phyloP scores from a whole-genome alignment of 1,140 invertebrate species.

The Diorhabda carinulata region DNA sequence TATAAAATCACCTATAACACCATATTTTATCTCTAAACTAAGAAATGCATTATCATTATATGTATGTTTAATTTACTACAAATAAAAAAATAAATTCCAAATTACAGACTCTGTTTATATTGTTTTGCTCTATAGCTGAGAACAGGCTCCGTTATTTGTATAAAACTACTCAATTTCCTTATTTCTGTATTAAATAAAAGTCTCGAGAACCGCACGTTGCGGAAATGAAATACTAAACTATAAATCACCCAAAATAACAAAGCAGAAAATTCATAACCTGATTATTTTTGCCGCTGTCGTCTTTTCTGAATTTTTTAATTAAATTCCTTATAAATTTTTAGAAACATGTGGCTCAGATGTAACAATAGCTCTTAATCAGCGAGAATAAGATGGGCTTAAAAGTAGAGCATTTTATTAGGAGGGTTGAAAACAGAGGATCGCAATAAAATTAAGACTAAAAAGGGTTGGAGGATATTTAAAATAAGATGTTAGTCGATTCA shows the following conservation, averaged over 20 bases:
- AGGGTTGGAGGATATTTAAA: neutral
- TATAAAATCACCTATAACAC: too few relatives aligned
- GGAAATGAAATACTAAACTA: too few relatives aligned
- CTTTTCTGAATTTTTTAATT: constrained; percentile 1
- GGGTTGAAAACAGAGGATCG: neutral
- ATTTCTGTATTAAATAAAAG: too few relatives aligned
- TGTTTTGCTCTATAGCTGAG: too few relatives aligned
- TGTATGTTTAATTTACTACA: too few relatives aligned
- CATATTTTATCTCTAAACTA: too few relatives aligned
- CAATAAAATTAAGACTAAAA: constrained; percentile 3
- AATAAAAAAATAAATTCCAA: too few relatives aligned
- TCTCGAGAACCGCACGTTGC: too few relatives aligned
- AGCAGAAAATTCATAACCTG: neutral
- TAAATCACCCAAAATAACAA: neutral
- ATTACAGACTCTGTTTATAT: too few relatives aligned
- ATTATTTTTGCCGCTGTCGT: neutral
- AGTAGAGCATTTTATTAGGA: neutral
- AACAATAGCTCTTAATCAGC: constrained; percentile 2
- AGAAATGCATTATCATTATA: too few relatives aligned
- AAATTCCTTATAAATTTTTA: neutral
- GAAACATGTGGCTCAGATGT: constrained; percentile 1
- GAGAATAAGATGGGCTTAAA: neutral
- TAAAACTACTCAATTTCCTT: too few relatives aligned
- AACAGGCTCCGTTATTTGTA: too few relatives aligned
- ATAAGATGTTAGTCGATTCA: neutral